Evolutionary conservation across 2,113 vertebrate species (phyloP).

Genomic region (Ursus arctos): DNA sequence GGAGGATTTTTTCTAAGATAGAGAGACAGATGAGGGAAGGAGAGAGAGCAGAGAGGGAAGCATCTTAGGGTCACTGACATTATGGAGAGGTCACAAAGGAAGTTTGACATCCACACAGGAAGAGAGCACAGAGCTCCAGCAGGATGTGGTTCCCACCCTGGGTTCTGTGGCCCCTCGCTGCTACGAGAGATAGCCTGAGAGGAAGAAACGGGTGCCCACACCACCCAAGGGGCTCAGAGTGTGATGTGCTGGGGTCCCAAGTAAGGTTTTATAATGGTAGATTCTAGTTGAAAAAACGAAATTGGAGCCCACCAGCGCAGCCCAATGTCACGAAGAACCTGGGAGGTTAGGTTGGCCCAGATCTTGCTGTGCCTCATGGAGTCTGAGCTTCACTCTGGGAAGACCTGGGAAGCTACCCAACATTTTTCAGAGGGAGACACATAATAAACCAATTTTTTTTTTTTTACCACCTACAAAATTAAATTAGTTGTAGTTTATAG

Average conservation of each 20-base stretch:
- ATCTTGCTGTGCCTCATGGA: not conserved
- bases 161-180: too few relatives aligned
- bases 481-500: not conserved
- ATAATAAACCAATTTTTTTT: not conserved
- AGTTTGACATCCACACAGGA: too few relatives aligned
- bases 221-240: not conserved
- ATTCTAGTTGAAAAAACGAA: not conserved
- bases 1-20: not conserved
- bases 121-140: fast-evolving
- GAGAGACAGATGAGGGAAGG: not conserved
- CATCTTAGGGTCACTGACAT: fast-evolving
- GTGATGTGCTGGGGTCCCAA: too few relatives aligned
- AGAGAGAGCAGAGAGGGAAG: not conserved
- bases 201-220: not conserved
- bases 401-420: not conserved
- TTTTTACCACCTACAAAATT: not conserved
- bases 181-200: not conserved
- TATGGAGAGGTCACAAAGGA: fast-evolving
- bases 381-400: not conserved
- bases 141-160: not conserved
- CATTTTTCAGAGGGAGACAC: not conserved
- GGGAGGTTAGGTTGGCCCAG: fast-evolving
- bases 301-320: fast-evolving
- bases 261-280: not conserved
- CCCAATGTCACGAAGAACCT: not conserved